A percentile compares a stretch with the other conserved stretches of the same genome.
Evolutionary conservation across 2,888 invertebrate genomes (phyloP).

Genomic region (Adelphocoris suturalis): DNA sequence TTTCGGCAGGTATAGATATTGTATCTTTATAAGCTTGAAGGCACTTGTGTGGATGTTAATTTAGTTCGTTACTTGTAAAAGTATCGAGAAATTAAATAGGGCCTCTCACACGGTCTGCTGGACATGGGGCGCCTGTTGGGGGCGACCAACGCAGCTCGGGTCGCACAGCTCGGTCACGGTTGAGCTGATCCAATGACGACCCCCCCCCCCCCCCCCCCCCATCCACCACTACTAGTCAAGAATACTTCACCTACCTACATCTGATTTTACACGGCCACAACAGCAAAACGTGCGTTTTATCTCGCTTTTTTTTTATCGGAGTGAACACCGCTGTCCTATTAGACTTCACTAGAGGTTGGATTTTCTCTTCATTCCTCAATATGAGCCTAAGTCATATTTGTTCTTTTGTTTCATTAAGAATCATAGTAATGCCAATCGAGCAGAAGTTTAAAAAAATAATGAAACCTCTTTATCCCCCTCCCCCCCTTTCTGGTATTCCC

Average conservation of each 20-base stretch:
- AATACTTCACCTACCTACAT: neutral
- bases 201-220: neutral
- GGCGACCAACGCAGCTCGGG: neutral
- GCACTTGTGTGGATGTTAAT: no score
- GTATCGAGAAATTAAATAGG: neutral
- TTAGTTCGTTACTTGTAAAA: no score
- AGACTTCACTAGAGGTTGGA: neutral
- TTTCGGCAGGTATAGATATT: no score
- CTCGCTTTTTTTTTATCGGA: neutral
- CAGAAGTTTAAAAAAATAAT: no score
- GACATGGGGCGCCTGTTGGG: neutral
- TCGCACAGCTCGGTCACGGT: constrained; percentile 1
- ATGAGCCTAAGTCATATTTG: no score
- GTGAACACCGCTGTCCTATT: neutral
- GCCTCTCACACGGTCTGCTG: constrained; percentile 4
- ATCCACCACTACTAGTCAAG: neutral
- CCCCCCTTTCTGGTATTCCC: no score
- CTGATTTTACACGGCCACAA: constrained; percentile 13
- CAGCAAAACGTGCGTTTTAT: neutral
- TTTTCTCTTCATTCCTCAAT: no score
- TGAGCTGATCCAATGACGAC: neutral
- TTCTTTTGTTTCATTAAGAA: no score
- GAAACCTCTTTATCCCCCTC: no score
- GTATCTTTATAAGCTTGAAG: no score
- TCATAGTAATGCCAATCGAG: no score